Evolutionary conservation across 2,113 vertebrate species (phyloP).

Genomic region (Channa maculata): DNA sequence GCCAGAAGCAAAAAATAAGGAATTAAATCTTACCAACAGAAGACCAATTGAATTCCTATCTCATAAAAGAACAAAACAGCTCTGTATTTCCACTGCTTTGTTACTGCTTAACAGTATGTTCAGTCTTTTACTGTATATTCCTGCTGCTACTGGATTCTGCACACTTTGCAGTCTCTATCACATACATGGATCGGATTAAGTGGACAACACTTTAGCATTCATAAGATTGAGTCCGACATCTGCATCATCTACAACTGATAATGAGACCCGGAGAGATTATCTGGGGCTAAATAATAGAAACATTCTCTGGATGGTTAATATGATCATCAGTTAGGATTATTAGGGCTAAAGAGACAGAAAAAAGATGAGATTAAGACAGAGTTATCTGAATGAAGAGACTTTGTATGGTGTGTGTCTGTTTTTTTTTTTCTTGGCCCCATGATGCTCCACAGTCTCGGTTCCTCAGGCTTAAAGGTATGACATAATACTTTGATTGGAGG

Average conservation of each 20-base stretch:
- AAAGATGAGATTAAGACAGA: too few relatives aligned
- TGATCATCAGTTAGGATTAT: too few relatives aligned
- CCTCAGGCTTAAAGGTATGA: too few relatives aligned
- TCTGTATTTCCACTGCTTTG: constrained; percentile 35
- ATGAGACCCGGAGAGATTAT: constrained; percentile 21
- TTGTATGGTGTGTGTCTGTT: too few relatives aligned
- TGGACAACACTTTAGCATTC: neutral
- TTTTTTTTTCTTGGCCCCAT: too few relatives aligned
- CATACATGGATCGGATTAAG: constrained; percentile 23
- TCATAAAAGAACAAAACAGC: constrained; percentile 24
- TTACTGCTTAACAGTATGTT: too few relatives aligned
- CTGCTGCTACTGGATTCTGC: neutral
- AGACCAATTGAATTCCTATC: constrained; percentile 37
- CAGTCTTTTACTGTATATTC: neutral
- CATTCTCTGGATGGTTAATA: neutral
- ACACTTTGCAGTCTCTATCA: constrained; percentile 11
- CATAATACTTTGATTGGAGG: too few relatives aligned
- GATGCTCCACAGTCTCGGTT: too few relatives aligned
- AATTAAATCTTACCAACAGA: constrained; percentile 30
- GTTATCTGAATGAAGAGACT: too few relatives aligned
- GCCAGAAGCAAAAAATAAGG: too few relatives aligned
- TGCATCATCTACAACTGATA: constrained; percentile 7
- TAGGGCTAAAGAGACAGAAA: too few relatives aligned
- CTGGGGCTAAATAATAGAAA: neutral
- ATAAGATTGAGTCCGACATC: neutral